Evolutionary conservation across 2,888 invertebrate genomes (phyloP), one percentile per base, ranked within the genome.

Genomic region (Macrophya annulata): DNA sequence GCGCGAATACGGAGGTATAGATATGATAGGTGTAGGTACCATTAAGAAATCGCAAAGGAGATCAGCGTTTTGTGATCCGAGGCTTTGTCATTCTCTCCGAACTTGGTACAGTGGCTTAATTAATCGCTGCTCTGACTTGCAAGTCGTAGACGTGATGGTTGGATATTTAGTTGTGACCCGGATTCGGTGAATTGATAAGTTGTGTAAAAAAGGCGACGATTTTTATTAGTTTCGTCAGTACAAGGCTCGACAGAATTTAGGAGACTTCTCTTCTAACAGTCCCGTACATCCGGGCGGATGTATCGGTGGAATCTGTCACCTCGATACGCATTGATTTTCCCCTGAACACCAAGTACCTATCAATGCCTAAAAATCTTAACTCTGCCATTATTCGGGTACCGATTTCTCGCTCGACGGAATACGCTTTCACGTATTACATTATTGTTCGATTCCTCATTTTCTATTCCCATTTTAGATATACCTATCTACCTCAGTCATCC

Each of bases 361-460:
- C 51, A n/a, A 51, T 51, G 77, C 51, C n/a, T 77, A 12, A 43
- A 43, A 62, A 40, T 59, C 81, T 12, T 31, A 15, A 21, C 43
- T 17, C 62, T 37, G 17, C 55, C 12, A 21, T 43, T 77, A 31
- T 37, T 62, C 43, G 59, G 59, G 40, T 81, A 31, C 21, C 81
- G 81, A 81, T 81, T 81, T 81, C 81, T 81, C 81, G 81, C 81
- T 81, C 85, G 79, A 85, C 43, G 79, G 21, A 85, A 79, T 81
- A 81, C 81, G 81, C 81, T 81, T 81, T 81, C 81, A 40, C 81
- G 81, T 81, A 62, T 40, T 40, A 81, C 45, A 74, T n/a, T 62
- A 62, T 81, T 81, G 62, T 81, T 81, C 43, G 48, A 62, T 81
- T 62, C 45, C 83, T 71, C 15, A 48, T 83, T 83, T 83, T 68